Evolutionary conservation across 64 coral and sea anemone genomes (phyloP), one percentile per base, ranked within the genome.

Genomic region (Cladopsammia gracilis): DNA sequence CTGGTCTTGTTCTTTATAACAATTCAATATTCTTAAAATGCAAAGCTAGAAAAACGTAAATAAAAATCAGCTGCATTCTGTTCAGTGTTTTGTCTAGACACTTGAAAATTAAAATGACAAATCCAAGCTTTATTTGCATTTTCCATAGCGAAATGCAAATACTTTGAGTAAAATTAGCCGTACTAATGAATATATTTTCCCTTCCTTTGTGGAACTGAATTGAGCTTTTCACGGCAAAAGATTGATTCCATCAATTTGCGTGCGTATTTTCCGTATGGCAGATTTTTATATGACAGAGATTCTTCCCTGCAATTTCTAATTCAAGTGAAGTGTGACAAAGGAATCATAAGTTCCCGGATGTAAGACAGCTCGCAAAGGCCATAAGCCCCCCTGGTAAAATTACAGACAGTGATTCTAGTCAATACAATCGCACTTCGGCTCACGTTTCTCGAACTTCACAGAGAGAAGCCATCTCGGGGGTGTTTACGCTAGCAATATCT

Each of bases 1-100:
- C 18, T 62, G 10, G 16, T 1, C 61, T 73, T 88, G 68, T 59
- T 76, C 45, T 0, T n/a, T 16, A 47, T 49, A 77, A 64, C 8
- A 49, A 64, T 6, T 45, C 62, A 51, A 56, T 60, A 72, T 71
- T 72, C 13, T 25, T 70, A 48, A 62, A 84, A 84, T 20, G 7
- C 23, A 84, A 64, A 12, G 9, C 43, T 19, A 84, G 0, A 2
- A 4, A 84, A 80, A 34, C 18, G 7, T 14, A 48, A 49, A 68
- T 47, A 67, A 49, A 84, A 84, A 67, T 18, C 61, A 67, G 13
- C 43, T 84, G 20, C 42, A 62, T 51, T 23, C 2, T 46, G 14
- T 14, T 25, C 51, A 48, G 43, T 23, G 22, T 22, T 84, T 84
- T 84, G 80, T 84, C 80, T 84, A 68, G 60, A 82, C 78, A 59